Conservation (phyloP, 2,888 invertebrate species). For the Lampropteryx suffumata region DNA sequence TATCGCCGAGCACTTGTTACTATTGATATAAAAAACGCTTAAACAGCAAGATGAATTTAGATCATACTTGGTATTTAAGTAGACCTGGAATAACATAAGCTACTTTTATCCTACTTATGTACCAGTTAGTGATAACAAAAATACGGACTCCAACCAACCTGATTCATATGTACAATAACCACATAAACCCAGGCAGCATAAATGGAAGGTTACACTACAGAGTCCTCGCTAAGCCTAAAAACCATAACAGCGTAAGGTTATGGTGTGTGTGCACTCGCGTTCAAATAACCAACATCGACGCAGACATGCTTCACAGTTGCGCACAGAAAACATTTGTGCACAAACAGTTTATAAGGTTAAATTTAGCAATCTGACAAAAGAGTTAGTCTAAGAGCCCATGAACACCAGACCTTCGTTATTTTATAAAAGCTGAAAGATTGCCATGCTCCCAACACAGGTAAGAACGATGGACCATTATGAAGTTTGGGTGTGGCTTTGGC, state of each 20-base stretch:
- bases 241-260: conserved; percentile 13
- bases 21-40: too few relatives aligned
- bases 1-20: too few relatives aligned
- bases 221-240: conserved; percentile 11
- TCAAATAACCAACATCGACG: conserved; percentile 15
- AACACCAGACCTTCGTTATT: too few relatives aligned
- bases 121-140: too few relatives aligned
- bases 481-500: too few relatives aligned
- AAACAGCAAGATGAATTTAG: too few relatives aligned
- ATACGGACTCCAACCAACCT: neutral
- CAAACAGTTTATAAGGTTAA: neutral
- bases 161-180: neutral
- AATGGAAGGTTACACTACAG: neutral
- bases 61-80: too few relatives aligned
- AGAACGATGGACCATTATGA: too few relatives aligned
- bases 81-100: too few relatives aligned
- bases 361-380: neutral
- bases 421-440: neutral
- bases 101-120: too few relatives aligned
- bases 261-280: conserved; percentile 16
- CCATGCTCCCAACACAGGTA: too few relatives aligned
- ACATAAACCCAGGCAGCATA: neutral
- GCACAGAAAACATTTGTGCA: conserved; percentile 1
- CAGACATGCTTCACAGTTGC: conserved; percentile 10
- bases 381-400: too few relatives aligned